phyloP scores from a whole-genome alignment of 2,113 vertebrate species.

The Notarius lentiginosus region DNA sequence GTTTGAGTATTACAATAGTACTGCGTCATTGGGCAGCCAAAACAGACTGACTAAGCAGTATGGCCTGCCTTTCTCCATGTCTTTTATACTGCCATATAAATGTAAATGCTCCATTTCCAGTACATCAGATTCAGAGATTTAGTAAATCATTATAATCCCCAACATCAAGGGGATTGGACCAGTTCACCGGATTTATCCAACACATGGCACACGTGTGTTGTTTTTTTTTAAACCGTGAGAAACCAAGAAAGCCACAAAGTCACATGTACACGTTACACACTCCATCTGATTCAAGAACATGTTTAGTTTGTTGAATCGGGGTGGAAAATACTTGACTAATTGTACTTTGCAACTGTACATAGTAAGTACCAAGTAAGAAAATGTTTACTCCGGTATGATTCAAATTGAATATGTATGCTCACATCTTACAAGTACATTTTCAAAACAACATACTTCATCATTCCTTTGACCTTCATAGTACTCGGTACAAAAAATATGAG shows the following conservation, averaged over 20 bases:
- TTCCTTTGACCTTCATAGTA: not conserved
- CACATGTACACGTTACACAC: not conserved
- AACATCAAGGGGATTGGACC: slow-evolving; percentile 58
- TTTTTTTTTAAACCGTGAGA: not conserved
- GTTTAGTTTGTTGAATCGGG: not conserved
- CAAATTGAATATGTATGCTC: not conserved
- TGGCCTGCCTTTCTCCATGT: slow-evolving; percentile 26
- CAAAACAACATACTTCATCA: not conserved
- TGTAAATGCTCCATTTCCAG: slow-evolving; percentile 60
- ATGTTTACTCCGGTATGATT: not conserved
- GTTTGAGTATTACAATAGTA: not conserved
- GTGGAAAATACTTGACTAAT: not conserved
- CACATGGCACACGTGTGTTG: slow-evolving; percentile 40
- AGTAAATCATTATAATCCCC: slow-evolving; percentile 60
- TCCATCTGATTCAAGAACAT: not conserved
- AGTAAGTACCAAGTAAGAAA: not conserved
- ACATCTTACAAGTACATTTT: too few relatives aligned
- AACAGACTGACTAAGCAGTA: slow-evolving; percentile 31
- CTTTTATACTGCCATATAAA: slow-evolving; percentile 44
- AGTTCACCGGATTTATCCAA: slow-evolving; percentile 44
- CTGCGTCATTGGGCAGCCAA: not conserved
- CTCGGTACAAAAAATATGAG: not conserved
- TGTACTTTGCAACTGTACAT: not conserved
- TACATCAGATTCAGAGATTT: slow-evolving; percentile 59
- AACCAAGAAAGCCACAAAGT: not conserved